Evolutionary conservation across 2,797 vertebrate genomes (phyloP).

Genomic region (Tolypeutes matacus): DNA sequence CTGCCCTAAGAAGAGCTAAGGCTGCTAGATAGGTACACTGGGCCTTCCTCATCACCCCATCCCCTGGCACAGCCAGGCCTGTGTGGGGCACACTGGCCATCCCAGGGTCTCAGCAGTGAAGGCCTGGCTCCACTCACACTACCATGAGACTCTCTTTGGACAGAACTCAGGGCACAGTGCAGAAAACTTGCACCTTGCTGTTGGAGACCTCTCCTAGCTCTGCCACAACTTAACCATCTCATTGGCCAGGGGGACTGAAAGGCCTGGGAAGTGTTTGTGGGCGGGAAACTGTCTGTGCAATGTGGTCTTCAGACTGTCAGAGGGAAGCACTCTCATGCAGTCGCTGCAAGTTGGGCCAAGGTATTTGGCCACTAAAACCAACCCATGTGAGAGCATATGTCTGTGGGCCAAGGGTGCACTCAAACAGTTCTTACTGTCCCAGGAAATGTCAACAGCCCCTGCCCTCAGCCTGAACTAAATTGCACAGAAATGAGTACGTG

Average conservation of each 20-base stretch:
- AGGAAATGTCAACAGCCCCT: background rate
- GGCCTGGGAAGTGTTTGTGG: background rate
- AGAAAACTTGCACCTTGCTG: background rate
- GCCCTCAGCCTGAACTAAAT: background rate
- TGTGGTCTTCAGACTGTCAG: background rate
- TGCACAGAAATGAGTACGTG: background rate
- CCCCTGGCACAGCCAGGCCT: background rate
- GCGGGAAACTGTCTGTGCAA: background rate
- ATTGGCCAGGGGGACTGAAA: background rate
- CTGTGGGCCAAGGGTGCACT: background rate
- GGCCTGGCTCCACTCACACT: background rate
- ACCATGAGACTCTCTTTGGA: background rate
- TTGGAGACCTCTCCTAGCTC: background rate
- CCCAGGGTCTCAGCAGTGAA: background rate
- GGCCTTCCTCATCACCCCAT: background rate
- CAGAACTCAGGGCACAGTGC: background rate
- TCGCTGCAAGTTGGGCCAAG: background rate
- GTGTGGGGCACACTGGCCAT: background rate
- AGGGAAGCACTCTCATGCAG: background rate
- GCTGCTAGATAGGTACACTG: background rate
- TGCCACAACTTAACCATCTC: background rate
- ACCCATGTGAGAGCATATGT: background rate
- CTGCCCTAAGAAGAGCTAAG: background rate
- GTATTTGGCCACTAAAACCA: constrained; percentile 39
- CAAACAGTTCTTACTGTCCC: background rate